Percentiles rank a stretch among this genome's conserved stretches.
phyloP scores from a whole-genome alignment of 2,797 vertebrate genomes.

The Enteromius trimaculatus region DNA sequence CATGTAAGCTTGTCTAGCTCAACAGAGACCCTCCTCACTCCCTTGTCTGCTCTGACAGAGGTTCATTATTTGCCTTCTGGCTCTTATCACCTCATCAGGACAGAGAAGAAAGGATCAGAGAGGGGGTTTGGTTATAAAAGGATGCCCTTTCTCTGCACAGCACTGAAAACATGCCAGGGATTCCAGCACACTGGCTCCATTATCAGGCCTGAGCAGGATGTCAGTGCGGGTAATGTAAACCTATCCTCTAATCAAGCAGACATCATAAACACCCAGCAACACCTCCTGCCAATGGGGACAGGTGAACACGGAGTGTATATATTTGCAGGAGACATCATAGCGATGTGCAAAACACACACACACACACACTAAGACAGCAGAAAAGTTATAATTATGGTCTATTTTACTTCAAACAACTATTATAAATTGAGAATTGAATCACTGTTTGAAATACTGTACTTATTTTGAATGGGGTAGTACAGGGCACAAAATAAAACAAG shows the following conservation, averaged over 20 bases:
- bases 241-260: slow-evolving; percentile 57
- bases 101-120: slow-evolving; percentile 65
- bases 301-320: slow-evolving; percentile 22
- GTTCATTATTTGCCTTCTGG: slow-evolving; percentile 52
- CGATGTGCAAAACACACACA: neutral
- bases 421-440: neutral
- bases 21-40: slow-evolving; percentile 29
- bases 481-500: neutral
- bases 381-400: slow-evolving; percentile 2
- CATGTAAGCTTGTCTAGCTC: slow-evolving; percentile 41
- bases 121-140: slow-evolving; percentile 50
- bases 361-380: neutral
- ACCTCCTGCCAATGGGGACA: slow-evolving; percentile 58
- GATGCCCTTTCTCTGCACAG: slow-evolving; percentile 47
- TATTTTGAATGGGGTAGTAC: neutral
- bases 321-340: slow-evolving; percentile 15
- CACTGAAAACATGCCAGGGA: slow-evolving; percentile 56
- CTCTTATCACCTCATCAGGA: slow-evolving; percentile 72
- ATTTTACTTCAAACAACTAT: neutral
- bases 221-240: slow-evolving; percentile 59
- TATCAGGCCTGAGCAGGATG: slow-evolving; percentile 52
- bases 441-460: neutral
- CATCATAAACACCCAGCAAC: slow-evolving; percentile 58
- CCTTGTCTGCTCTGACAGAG: slow-evolving; percentile 43
- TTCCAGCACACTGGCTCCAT: slow-evolving; percentile 54